These are phyloP conservation scores for Fragum fragum DNA, from an alignment of 2,888 invertebrate genomes.

Conservation along the genomic window DNA sequence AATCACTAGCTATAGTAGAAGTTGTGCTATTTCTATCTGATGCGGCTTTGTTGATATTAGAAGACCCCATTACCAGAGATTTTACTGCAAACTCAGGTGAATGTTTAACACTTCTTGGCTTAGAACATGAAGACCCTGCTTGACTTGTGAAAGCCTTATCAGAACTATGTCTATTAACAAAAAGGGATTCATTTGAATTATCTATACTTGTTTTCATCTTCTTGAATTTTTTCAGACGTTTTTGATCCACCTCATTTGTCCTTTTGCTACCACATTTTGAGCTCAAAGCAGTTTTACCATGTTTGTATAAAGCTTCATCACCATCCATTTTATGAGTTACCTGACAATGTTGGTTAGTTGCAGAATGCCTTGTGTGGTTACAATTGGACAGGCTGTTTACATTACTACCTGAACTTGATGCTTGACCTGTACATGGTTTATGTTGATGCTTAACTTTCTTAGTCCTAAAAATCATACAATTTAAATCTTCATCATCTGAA, in stretches of 20 bases:
- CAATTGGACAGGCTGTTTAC: not conserved
- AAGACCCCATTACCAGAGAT: not conserved
- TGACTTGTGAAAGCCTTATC: not conserved
- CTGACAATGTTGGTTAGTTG: not conserved
- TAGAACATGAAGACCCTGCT: too few relatives aligned
- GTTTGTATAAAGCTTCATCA: not conserved
- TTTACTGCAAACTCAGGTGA: not conserved
- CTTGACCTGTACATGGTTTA: not conserved
- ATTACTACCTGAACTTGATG: not conserved
- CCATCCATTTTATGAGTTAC: not conserved
- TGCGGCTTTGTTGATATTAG: not conserved
- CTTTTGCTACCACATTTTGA: not conserved
- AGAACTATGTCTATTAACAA: not conserved
- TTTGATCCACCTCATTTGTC: not conserved
- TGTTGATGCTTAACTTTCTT: constrained; percentile 1
- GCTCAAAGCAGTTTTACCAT: not conserved
- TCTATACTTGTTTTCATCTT: not conserved
- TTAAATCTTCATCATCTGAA: constrained; percentile 31
- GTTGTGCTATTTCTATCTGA: not conserved
- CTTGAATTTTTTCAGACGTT: not conserved
- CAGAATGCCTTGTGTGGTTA: not conserved
- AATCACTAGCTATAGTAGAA: not conserved
- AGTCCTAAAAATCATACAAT: not conserved
- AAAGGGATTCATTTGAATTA: not conserved
- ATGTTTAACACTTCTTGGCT: not conserved